Conservation (phyloP, 2,113 vertebrate species). For the Thalassarche chlororhynchos region DNA sequence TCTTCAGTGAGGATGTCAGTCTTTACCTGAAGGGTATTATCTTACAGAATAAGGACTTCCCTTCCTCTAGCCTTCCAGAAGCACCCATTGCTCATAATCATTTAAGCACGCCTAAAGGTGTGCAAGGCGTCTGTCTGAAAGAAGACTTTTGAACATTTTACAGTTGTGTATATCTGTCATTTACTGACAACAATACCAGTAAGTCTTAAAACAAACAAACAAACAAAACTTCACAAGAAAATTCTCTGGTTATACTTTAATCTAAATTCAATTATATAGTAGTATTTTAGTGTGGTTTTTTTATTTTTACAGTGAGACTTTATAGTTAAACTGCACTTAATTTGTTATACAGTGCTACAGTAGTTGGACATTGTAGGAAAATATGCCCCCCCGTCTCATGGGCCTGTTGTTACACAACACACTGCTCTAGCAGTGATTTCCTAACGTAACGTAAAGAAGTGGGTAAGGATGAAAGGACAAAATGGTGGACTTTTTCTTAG, state of each 20-base stretch:
- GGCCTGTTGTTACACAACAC: neutral
- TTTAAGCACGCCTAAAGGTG: neutral
- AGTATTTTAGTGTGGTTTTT: neutral
- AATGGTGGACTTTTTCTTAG: neutral
- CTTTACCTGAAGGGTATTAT: neutral
- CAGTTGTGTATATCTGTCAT: neutral
- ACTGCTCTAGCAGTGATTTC: neutral
- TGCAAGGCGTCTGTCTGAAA: neutral
- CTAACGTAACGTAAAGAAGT: fast-evolving
- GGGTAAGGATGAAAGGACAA: neutral
- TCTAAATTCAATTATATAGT: neutral
- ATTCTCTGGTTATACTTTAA: neutral
- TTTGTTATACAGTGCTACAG: neutral
- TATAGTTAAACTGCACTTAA: neutral
- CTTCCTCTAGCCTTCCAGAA: neutral
- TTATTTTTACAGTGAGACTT: neutral
- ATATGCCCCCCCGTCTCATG: neutral
- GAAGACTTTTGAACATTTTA: neutral
- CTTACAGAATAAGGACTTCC: neutral
- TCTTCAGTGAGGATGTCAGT: neutral
- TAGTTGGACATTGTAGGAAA: neutral
- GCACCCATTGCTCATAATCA: neutral
- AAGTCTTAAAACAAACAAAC: neutral
- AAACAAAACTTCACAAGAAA: neutral
- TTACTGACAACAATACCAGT: neutral